Conservation (phyloP, 2,888 invertebrate genomes). For the Andricus quercusramuli region DNA sequence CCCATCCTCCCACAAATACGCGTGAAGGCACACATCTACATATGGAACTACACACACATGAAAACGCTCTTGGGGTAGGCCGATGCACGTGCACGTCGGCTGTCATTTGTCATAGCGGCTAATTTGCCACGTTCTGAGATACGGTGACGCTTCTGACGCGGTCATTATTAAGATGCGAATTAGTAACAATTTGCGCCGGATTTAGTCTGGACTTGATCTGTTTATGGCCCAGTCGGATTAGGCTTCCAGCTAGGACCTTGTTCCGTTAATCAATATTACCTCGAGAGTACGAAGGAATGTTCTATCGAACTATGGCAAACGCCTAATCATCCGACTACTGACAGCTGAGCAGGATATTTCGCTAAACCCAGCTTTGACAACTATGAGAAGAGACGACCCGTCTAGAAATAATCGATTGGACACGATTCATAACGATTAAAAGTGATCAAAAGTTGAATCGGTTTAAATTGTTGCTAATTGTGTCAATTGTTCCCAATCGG, state of each 20-base stretch:
- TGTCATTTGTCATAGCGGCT: conserved; percentile 78
- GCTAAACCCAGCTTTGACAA: no score
- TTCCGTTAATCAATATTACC: conserved; percentile 77
- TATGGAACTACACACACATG: background rate
- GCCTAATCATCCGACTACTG: conserved; percentile 54
- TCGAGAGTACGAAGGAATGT: conserved; percentile 53
- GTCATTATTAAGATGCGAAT: conserved; percentile 79
- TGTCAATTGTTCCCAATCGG: no score
- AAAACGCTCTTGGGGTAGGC: conserved; percentile 29
- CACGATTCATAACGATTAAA: no score
- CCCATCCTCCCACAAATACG: conserved; percentile 58
- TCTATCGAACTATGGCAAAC: conserved; percentile 56
- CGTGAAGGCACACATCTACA: conserved; percentile 54
- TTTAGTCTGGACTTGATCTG: conserved; percentile 77
- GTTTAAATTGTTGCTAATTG: no score
- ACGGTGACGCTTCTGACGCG: conserved; percentile 78
- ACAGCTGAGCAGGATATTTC: conserved; percentile 42
- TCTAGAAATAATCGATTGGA: no score
- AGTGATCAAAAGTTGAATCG: no score
- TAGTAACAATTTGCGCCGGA: conserved; percentile 79
- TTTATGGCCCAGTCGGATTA: conserved; percentile 77
- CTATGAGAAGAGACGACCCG: background rate
- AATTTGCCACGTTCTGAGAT: conserved; percentile 79
- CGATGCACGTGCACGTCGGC: conserved; percentile 64
- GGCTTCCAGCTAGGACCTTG: conserved; percentile 70